Base-by-base conservation (phyloP, 2,888 invertebrate species). In the Pterostichus madidus region DNA sequence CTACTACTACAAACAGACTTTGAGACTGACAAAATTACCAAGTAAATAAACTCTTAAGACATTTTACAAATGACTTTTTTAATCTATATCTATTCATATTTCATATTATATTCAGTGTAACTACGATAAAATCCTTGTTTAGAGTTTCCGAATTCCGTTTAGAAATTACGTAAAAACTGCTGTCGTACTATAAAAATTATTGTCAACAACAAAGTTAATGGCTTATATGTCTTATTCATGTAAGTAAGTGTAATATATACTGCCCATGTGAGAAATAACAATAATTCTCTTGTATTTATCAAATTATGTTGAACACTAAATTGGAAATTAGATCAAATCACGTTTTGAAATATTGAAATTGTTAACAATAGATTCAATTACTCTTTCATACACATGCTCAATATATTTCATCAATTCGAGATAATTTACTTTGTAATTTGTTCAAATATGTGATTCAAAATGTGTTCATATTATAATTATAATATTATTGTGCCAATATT, bases 101-200 rank as follows among this genome's bases (percentile, higher is more conserved):
- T 6, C 68, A 64, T 64, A 35, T 64, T 64, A 64, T 49, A 49
- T 49, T 56, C 56, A 11, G 8, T 56, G 7, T 44, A 35, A 39
- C 44, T 71, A 71, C 68, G n/a, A 71, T 71, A 44, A 68, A 39
- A 71, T 24, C 59, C 59, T 71, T 71, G 68, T 71, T 71, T 71
- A 71, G 8, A 71, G 11, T 64, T 49, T 35, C 68, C 68, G 13
- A 71, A 44, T 44, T 71, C 15, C 39, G n/a, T 56, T 71, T 44
- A 71, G 44, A 44, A 17, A 44, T 71, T 44, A 44, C 68, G 17
- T 52, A 24, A 56, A 75, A 81, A 81, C 81, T 81, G 81, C 81
- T 81, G 81, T 81, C 81, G 81, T 81, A 81, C 81, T 81, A 81
- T 81, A 81, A 81, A 68, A 75, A 61, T 71, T 73, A 75, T 81